phyloP scores from a whole-genome alignment of 2,888 invertebrate species.

The Dysmachus trigonus region DNA sequence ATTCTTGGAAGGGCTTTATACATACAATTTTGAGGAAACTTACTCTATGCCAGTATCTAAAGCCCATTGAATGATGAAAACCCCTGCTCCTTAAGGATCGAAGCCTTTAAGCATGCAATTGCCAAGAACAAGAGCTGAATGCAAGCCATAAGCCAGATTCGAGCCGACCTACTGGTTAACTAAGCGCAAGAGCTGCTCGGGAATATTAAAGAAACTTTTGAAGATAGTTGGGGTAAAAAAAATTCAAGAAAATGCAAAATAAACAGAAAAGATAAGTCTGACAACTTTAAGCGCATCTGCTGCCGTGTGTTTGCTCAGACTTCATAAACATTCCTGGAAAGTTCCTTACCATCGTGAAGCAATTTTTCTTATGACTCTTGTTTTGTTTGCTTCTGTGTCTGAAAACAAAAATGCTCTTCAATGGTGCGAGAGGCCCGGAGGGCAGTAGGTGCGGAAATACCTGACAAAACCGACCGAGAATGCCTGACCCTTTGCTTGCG shows the following conservation, averaged over 20 bases:
- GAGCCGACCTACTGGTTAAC: not conserved
- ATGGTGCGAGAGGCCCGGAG: not conserved
- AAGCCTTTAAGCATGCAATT: not conserved
- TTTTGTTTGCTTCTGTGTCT: not conserved
- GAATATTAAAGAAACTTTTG: not conserved
- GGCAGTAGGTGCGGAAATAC: not conserved
- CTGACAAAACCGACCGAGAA: not conserved
- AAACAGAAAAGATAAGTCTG: conserved; percentile 7
- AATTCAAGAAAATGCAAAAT: conserved; percentile 20
- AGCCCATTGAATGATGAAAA: not conserved
- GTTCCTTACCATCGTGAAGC: not conserved
- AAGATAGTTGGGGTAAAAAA: not conserved
- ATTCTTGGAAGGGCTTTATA: not conserved
- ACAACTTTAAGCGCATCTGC: conserved; percentile 27
- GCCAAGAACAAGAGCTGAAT: not conserved
- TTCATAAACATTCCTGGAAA: conserved; percentile 31
- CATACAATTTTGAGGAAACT: not conserved
- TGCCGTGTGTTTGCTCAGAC: conserved; percentile 19
- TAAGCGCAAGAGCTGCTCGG: not conserved
- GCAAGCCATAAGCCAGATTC: not conserved
- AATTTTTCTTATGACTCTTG: conserved; percentile 18
- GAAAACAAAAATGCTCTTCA: not conserved
- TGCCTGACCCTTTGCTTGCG: not conserved
- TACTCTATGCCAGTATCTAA: not conserved
- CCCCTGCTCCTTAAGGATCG: not conserved